Percentiles rank a stretch among this genome's conserved stretches.
These are phyloP conservation scores for Ochropacha duplaris DNA, from an alignment of 2,888 invertebrate genomes.

Conservation along the genomic window DNA sequence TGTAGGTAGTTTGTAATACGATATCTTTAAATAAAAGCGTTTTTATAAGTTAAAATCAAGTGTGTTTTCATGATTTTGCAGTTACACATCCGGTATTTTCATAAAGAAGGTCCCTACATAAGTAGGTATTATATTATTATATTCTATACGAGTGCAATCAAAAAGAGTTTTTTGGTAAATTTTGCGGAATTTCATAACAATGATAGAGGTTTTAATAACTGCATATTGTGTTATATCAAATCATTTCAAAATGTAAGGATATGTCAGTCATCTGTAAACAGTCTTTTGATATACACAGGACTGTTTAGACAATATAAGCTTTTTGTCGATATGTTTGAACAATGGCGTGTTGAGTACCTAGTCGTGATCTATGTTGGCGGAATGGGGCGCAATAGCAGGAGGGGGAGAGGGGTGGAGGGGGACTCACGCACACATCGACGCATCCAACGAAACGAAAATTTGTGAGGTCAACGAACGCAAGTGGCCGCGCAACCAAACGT, in stretches of 20 bases:
- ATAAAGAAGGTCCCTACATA: no score
- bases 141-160: not conserved
- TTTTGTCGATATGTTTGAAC: constrained; percentile 47
- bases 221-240: not conserved
- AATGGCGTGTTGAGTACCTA: constrained; percentile 51
- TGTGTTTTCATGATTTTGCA: constrained; percentile 46
- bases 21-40: constrained; percentile 22
- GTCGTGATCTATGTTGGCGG: constrained; percentile 68
- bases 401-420: constrained; percentile 27
- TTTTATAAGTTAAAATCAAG: constrained; percentile 25
- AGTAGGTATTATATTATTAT: no score
- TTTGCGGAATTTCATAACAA: constrained; percentile 7
- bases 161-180: constrained; percentile 7
- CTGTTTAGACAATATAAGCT: constrained; percentile 23
- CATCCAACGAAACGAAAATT: constrained; percentile 82
- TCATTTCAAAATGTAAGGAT: not conserved
- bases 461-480: constrained; percentile 79
- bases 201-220: not conserved
- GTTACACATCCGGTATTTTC: constrained; percentile 31
- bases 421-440: constrained; percentile 58
- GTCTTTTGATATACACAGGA: constrained; percentile 27
- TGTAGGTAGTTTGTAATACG: constrained; percentile 6
- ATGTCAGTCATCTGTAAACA: constrained; percentile 18
- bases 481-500: constrained; percentile 76
- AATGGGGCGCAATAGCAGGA: constrained; percentile 50